Conservation (phyloP, 1,140 invertebrate species). For the Ctenoplectra terminalis region DNA sequence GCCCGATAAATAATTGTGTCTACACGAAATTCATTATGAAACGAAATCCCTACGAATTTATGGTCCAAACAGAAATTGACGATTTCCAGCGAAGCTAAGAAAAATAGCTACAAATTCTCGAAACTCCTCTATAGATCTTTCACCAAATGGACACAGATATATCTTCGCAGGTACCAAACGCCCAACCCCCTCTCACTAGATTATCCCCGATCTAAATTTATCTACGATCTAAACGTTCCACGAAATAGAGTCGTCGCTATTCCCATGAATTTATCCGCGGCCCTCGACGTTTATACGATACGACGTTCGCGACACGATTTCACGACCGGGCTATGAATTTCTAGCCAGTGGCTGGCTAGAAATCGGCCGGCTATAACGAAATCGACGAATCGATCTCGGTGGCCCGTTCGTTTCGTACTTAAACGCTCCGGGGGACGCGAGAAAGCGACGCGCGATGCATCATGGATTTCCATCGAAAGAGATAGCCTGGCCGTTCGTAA, state of each 20-base stretch:
- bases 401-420: conserved; percentile 59
- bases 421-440: conserved; percentile 20
- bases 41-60: too few species aligned
- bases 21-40: too few species aligned
- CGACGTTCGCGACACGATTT: conserved; percentile 17
- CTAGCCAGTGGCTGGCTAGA: conserved; percentile 22
- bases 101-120: too few species aligned
- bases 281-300: conserved; percentile 8
- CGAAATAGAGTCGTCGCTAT: background rate
- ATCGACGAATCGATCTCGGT: conserved; percentile 63
- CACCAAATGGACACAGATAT: background rate
- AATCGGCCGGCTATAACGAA: conserved; percentile 44
- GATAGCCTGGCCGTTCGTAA: conserved; percentile 57
- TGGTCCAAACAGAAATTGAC: too few species aligned
- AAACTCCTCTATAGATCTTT: background rate
- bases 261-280: conserved; percentile 12
- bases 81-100: background rate
- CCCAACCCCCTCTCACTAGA: background rate
- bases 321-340: conserved; percentile 22
- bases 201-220: conserved; percentile 20
- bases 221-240: background rate
- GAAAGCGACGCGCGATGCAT: conserved; percentile 54
- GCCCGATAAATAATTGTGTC: too few species aligned
- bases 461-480: conserved; percentile 62
- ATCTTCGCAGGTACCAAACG: background rate